Conservation (phyloP, 1,140 invertebrate genomes). For the Drosophila dunni region DNA sequence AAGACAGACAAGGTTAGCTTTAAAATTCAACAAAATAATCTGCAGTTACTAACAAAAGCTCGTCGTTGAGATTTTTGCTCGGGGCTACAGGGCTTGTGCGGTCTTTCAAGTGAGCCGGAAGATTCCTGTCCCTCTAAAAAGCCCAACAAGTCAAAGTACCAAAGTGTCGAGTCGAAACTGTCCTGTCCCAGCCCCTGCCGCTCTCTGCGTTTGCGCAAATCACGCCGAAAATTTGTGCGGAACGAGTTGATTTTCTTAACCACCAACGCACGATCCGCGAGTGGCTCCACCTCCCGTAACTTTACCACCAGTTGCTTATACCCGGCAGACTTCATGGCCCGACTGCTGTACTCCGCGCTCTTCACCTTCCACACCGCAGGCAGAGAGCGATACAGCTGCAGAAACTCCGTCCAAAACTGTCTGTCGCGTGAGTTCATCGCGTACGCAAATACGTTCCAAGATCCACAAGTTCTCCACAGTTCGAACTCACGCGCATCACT, state of each 20-base stretch:
- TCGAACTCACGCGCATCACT: slow-evolving; percentile 41
- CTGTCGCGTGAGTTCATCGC: slow-evolving; percentile 55
- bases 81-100: background rate
- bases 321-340: slow-evolving; percentile 47
- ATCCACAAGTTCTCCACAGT: slow-evolving; percentile 20
- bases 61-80: background rate
- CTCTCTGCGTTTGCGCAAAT: slow-evolving; percentile 49
- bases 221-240: slow-evolving; percentile 75
- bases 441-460: background rate
- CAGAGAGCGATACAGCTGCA: slow-evolving; percentile 70
- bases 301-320: slow-evolving; percentile 71
- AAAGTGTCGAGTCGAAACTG: slow-evolving; percentile 63
- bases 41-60: slow-evolving; percentile 9
- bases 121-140: slow-evolving; percentile 58
- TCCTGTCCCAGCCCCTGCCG: slow-evolving; percentile 3
- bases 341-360: slow-evolving; percentile 71
- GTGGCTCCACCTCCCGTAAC: slow-evolving; percentile 70
- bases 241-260: slow-evolving; percentile 82
- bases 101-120: background rate
- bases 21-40: background rate
- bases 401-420: slow-evolving; percentile 73
- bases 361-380: slow-evolving; percentile 77
- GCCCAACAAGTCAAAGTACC: slow-evolving; percentile 75
- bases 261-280: slow-evolving; percentile 64
- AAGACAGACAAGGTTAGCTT: background rate